Evolutionary conservation across 2,888 invertebrate genomes (phyloP), one percentile per base, ranked within the genome.

Genomic region (Scelioninae gen. 1): DNA sequence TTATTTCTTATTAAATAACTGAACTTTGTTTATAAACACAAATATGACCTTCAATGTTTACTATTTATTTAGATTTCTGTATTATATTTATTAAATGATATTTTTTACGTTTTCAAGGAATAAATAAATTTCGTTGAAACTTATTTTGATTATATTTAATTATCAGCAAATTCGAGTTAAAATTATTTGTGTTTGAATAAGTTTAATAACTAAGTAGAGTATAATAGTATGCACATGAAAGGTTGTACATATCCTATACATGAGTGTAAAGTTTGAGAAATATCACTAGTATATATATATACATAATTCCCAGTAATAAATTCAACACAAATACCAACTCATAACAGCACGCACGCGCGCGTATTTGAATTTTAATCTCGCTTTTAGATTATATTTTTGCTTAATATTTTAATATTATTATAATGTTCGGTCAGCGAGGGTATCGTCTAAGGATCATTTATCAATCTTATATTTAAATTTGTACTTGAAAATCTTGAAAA

Each of bases 271-370:
- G 5, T 15, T 55, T 16, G 10, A n/a, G 31, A 43, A 43, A 8
- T n/a, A 68, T 47, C 47, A 47, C 47, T 15, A 47, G 47, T 47
- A 34, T 47, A 71, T 47, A 34, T 47, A 71, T 23, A 29, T 23
- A 23, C 23, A 23, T 23, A 29, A 49, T 23, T 31, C 60, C 34
- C 55, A 56, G 16, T 56, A 56, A 23, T 49, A 40, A 71, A 72
- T n/a, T 32, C n/a, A 34, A 34, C 31, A 72, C 43, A 16, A 72
- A 51, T 38, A 15, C 32, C 32, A 56, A 60, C 49, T 60, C 38
- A 8, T 62, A 62, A 63, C 63, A 78, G 56, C 71, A 69, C 65
- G 77, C 77, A 69, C 69, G 38, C 55, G 77, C 62, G 71, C 71
- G 63, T 63, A 32, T 11, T 13, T 78, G 55, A 9, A 58, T 66